phyloP scores from a whole-genome alignment of 2,797 vertebrate species.

The Arrhamphus sclerolepis region DNA sequence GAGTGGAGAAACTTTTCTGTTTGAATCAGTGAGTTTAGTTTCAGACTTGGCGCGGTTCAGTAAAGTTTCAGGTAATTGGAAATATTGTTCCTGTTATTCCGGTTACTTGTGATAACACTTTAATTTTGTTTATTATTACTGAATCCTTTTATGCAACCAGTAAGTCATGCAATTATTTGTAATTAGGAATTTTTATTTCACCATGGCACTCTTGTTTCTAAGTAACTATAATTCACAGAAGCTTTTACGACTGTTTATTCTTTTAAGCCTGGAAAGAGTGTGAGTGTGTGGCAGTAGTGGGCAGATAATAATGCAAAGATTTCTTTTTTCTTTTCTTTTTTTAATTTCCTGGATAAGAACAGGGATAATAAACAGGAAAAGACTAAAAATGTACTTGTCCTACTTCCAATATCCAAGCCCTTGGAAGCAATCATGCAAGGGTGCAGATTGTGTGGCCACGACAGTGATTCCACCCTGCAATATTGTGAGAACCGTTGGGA shows the following conservation, averaged over 20 bases:
- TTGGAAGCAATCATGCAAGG: slow-evolving; percentile 56
- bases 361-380: background rate
- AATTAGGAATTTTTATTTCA: too few relatives aligned
- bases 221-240: background rate
- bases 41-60: too few relatives aligned
- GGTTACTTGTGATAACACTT: too few relatives aligned
- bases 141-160: too few relatives aligned
- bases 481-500: slow-evolving; percentile 81
- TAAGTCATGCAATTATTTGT: too few relatives aligned
- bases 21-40: too few relatives aligned
- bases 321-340: too few relatives aligned
- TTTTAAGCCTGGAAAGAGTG: background rate
- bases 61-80: too few relatives aligned
- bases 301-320: background rate
- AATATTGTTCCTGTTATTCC: too few relatives aligned
- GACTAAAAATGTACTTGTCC: slow-evolving; percentile 25
- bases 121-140: too few relatives aligned
- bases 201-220: background rate
- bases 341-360: background rate
- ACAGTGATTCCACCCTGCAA: slow-evolving; percentile 69
- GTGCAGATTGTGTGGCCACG: slow-evolving; percentile 66
- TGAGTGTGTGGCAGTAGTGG: background rate
- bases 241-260: background rate
- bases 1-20: too few relatives aligned
- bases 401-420: slow-evolving; percentile 43